phyloP scores from a whole-genome alignment of 2,113 vertebrate species.

The Ceyx margarethae region DNA sequence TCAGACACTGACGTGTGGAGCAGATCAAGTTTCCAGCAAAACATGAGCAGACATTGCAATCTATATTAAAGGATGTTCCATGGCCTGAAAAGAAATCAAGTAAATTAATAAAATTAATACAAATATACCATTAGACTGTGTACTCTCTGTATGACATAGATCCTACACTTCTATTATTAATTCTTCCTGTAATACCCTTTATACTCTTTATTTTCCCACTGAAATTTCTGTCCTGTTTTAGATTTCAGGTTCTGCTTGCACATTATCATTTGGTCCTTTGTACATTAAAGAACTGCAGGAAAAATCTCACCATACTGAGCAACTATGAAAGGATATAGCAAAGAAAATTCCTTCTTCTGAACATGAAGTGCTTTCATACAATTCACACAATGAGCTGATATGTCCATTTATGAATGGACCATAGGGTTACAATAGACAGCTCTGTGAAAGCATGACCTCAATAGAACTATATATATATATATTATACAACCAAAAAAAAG shows the following conservation, averaged over 20 bases:
- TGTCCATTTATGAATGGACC: not conserved
- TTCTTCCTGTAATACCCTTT: not conserved
- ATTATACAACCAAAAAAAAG: not conserved
- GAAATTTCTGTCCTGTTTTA: not conserved
- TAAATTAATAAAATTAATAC: not conserved
- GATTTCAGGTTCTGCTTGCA: not conserved
- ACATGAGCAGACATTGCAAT: slow-evolving; percentile 92
- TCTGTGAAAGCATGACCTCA: not conserved
- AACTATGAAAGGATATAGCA: not conserved
- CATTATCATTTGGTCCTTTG: not conserved
- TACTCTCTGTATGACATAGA: not conserved
- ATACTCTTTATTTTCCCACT: not conserved
- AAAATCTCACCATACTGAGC: not conserved
- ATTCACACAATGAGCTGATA: not conserved
- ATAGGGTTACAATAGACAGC: not conserved
- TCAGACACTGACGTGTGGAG: slow-evolving; percentile 85
- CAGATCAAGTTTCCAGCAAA: slow-evolving; percentile 89
- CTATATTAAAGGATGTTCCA: slow-evolving; percentile 84
- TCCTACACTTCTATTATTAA: not conserved
- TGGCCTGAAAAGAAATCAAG: slow-evolving; percentile 78
- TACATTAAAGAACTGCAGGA: not conserved
- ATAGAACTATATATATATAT: not conserved
- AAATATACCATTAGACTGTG: not conserved
- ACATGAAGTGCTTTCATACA: not conserved
- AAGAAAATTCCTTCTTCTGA: not conserved